Conservation (phyloP, 2,888 invertebrate species). For the Phalangium opilio region DNA sequence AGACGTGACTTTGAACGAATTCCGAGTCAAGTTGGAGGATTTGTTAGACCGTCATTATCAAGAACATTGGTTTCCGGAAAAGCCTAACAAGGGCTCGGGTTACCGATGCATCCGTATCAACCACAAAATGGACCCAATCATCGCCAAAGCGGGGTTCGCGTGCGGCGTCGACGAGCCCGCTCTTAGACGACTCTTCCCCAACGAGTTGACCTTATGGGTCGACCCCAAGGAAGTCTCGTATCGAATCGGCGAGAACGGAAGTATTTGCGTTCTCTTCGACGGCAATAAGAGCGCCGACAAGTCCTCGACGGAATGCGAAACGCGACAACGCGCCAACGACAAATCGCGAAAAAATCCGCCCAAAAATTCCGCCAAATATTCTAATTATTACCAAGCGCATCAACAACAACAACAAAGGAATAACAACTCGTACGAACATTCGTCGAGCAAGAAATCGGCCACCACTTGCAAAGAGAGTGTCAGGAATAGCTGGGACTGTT, state of each 20-base stretch:
- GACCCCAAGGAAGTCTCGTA: constrained; percentile 56
- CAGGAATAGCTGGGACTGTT: constrained; percentile 6
- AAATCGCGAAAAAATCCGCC: neutral
- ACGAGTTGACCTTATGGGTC: constrained; percentile 59
- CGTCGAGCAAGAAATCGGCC: neutral
- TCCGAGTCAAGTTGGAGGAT: constrained; percentile 34
- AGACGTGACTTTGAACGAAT: constrained; percentile 33
- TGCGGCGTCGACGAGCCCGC: constrained; percentile 44
- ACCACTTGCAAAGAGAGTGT: constrained; percentile 11
- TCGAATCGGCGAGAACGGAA: constrained; percentile 47
- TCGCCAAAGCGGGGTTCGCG: constrained; percentile 46
- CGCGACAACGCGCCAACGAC: neutral
- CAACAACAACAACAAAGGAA: neutral
- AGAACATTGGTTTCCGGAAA: constrained; percentile 58
- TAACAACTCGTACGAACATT: neutral
- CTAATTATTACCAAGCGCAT: neutral
- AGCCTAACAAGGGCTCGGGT: constrained; percentile 52
- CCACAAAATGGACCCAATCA: constrained; percentile 50
- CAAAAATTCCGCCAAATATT: too few relatives aligned
- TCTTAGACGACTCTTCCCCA: constrained; percentile 43
- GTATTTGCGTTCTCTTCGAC: constrained; percentile 43
- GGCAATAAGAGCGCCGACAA: neutral
- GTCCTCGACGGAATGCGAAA: neutral
- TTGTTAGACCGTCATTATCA: constrained; percentile 38
- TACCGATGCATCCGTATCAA: constrained; percentile 55